Conservation (phyloP, 1,140 invertebrate genomes). For the Danaus plexippus region DNA sequence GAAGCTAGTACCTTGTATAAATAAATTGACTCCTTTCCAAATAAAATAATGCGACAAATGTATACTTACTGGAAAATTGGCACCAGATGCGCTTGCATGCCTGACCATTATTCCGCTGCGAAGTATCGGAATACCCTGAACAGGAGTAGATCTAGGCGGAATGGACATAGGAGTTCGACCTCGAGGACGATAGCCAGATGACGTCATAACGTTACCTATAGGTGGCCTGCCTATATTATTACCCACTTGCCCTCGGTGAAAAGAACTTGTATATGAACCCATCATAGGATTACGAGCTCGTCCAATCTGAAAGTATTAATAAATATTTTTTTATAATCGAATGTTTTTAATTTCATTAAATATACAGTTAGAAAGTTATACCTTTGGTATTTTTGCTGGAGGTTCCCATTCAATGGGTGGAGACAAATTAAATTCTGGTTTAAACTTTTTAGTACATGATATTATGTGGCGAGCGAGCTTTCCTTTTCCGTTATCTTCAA, state of each 20-base stretch:
- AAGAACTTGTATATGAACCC: constrained; percentile 44
- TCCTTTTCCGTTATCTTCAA: constrained; percentile 95
- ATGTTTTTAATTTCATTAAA: constrained; percentile 1
- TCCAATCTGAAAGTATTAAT: constrained; percentile 41
- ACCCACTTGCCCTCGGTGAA: constrained; percentile 28
- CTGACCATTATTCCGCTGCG: constrained; percentile 39
- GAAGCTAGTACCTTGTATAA: too few species aligned
- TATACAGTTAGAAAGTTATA: constrained; percentile 27
- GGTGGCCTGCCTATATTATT: constrained; percentile 18
- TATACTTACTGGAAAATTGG: too few species aligned
- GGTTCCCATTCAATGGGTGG: constrained; percentile 92
- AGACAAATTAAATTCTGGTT: constrained; percentile 86
- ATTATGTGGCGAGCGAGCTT: constrained; percentile 90
- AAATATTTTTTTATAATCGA: not conserved
- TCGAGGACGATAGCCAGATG: constrained; percentile 25
- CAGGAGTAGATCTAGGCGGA: constrained; percentile 23
- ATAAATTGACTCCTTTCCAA: too few species aligned
- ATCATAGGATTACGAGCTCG: constrained; percentile 56
- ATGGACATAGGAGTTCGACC: constrained; percentile 32
- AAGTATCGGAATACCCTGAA: constrained; percentile 41
- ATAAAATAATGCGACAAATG: too few species aligned
- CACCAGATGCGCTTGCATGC: constrained; percentile 7
- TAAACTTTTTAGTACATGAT: constrained; percentile 93
- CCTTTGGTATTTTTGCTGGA: constrained; percentile 90
- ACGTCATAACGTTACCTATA: constrained; percentile 23